Evolutionary conservation across 2,797 vertebrate genomes (phyloP), one percentile per base, ranked within the genome.

Genomic region (Pseudochromis fuscus): DNA sequence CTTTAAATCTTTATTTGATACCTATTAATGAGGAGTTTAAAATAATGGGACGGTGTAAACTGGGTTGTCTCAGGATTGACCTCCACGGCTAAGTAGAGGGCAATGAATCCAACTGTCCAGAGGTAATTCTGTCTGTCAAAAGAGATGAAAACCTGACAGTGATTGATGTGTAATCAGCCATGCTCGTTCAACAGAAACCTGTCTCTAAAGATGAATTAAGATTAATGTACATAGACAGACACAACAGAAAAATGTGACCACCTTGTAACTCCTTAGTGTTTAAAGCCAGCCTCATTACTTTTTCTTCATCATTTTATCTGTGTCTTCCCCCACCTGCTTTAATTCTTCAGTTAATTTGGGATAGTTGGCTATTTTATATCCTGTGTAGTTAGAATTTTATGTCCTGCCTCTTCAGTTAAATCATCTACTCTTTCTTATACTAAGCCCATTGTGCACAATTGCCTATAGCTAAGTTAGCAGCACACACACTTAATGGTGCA

Each of bases 71-170:
- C 62, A 46, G 48, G 49, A 21, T 60, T 72, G 53, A 69, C 76
- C 65, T 71, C 51, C 16, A 19, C 35, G 30, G 25, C 31, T 55
- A 66, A 75, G 59, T 69, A 67, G 64, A 58, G 45, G 69, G 24
- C 37, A 42, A 73, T 74, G 72, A 77, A 63, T 75, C 46, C 5
- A 23, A 62, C 77, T 53, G 53, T 81, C 60, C 53, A 45, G 50
- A 62, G 53, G 40, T 80, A 51, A 79, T 81, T 81, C 49, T 57
- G 19, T 70, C 59, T 67, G 67, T 87, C 85, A 87, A 44, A 83
- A 60, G 42, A 76, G 71, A 85, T 76, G 67, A 67, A 80, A 82
- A 79, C 59, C 38, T 82, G 85, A 85, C 85, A 84, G 53, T 79
- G 83, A 84, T 50, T 69, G 71, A 87, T 85, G 71, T 55, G 51